Evolutionary conservation across 2,888 invertebrate genomes (phyloP), one percentile per base, ranked within the genome.

Genomic region (Hirtodrosophila cameraria): DNA sequence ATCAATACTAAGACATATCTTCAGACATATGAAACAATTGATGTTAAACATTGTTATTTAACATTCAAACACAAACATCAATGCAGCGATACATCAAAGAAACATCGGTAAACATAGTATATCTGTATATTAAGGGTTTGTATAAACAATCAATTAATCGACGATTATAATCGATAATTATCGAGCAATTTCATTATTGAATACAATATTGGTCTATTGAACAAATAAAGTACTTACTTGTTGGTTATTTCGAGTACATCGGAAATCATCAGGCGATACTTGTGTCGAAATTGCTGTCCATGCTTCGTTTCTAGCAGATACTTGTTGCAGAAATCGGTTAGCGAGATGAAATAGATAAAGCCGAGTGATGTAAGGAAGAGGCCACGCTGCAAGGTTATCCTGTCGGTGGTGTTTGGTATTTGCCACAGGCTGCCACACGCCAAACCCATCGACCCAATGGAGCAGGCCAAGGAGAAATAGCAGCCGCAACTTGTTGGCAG

Each of bases 231-330:
- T 62, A 92, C 94, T 92, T 85, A 95, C 95, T 95, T 95, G 91
- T 95, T 95, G 43, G 93, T 94, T 71, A 95, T 94, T 87, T 95
- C 95, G 75, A 94, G 92, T 39, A 95, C 94, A 80, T 95, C 94
- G 7, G 93, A 93, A 76, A 92, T 92, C 85, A 92, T 93, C 11
- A 95, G 92, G 45, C 93, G 92, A 91, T 94, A 94, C 88, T 93
- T 93, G 88, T 93, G 92, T 0, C 94, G 91, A 75, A 94, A 92
- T 39, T 92, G 91, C 20, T 92, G 91, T 13, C 95, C 95, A 33
- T 90, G 89, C 41, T 89, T 90, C 8, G 95, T 94, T 84, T 92
- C 92, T 79, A 94, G 89, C 23, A 93, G 92, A 41, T 93, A 89
- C 78, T 93, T 92, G 88, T 94, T 94, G 58, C 94, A 91, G 77